Base-by-base conservation (phyloP, 2,888 invertebrate species). In the Sussaba pulchella region DNA sequence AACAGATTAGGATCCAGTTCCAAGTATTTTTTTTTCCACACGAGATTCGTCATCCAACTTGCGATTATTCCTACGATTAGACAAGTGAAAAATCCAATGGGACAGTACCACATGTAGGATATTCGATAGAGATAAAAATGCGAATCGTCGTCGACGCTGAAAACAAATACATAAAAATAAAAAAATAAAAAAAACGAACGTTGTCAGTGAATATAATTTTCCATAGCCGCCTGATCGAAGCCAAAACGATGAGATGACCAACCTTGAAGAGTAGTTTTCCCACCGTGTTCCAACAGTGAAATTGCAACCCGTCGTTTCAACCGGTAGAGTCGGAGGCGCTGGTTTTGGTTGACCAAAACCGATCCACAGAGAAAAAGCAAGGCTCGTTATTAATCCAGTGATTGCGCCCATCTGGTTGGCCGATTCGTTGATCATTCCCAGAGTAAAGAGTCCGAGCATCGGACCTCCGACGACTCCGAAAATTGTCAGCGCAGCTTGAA, bases 401-500 rank as follows among this genome's bases (percentile, higher is more conserved):
- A 96, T 93, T 0, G 95, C 96, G 24, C 98, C 98, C 91, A 92
- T 94, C 91, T 97, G 94, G 90, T 96, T 96, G 24, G 96, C 95
- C 71, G 92, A 94, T 9, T 95, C 95, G 59, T 95, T 95, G 87
- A 96, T 96, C 96, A 98, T 97, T 86, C 98, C 98, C 24, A 98
- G 93, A 0, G 97, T 95, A 90, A 98, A 98, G 0, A 98, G 93
- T 0, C 96, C 97, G 21, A 98, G 92, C 43, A 98, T 91, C 0
- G 98, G 98, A 0, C 98, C 98, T 0, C 98, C 98, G 12, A 97
- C 95, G 0, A 97, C 96, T 1, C 97, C 98, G 88, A 98, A 97
- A 83, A 98, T 96, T 0, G 97, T 97, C 10, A 98, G 92, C 0
- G 97, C 95, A 0, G 97, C 96, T 92, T 97, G 96, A n/a, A 98